Percentiles rank a stretch among this genome's conserved stretches.
These are phyloP conservation scores for Chiloscyllium plagiosum DNA, from an alignment of 2,113 vertebrate genomes.

Conservation along the genomic window DNA sequence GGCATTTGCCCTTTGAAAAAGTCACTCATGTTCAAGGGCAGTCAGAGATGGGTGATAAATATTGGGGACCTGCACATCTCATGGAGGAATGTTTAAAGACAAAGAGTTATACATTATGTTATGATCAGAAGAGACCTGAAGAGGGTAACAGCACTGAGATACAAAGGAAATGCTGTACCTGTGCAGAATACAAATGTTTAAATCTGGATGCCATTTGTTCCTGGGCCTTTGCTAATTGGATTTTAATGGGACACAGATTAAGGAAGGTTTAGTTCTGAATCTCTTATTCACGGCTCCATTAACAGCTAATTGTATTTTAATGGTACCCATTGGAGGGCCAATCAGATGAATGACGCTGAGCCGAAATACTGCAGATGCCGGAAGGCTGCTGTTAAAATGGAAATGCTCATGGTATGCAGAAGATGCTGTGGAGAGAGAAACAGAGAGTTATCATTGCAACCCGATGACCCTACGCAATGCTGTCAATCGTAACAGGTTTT, in stretches of 20 bases:
- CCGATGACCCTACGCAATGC: background rate
- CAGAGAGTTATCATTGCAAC: background rate
- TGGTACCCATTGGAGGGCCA: background rate
- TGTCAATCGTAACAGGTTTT: background rate
- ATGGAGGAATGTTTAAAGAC: no score
- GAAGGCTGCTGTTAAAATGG: background rate
- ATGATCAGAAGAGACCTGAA: background rate
- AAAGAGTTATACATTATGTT: background rate
- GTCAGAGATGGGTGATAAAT: no score
- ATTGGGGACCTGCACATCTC: no score
- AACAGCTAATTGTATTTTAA: slow-evolving; percentile 4
- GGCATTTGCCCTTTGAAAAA: no score
- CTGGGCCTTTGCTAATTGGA: background rate
- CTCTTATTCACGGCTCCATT: background rate
- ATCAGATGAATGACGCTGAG: background rate
- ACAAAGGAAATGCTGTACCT: background rate
- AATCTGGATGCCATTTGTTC: background rate
- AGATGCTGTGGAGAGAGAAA: background rate
- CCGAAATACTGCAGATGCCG: background rate
- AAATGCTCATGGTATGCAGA: background rate
- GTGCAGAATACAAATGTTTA: background rate
- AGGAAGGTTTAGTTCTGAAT: background rate
- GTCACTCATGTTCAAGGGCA: no score
- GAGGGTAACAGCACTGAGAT: background rate
- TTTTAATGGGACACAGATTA: background rate